Conservation (phyloP, 2,888 invertebrate species). For the Acrobasis repandana region DNA sequence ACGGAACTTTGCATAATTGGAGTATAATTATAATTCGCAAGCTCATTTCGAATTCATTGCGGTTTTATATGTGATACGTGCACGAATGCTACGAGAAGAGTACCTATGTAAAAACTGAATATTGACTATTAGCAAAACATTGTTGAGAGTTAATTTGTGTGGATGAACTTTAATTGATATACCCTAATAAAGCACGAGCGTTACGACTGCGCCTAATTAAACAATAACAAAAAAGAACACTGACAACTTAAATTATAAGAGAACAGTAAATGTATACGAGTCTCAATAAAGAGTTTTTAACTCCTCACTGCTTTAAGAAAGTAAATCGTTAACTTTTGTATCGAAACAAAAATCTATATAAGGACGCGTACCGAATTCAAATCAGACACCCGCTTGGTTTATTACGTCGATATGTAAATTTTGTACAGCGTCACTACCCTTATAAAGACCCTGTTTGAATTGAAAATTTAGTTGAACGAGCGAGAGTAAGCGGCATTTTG, state of each 20-base stretch:
- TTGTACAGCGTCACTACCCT: constrained; percentile 81
- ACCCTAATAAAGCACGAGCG: no score
- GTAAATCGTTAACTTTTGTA: constrained; percentile 35
- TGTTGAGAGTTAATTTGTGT: no score
- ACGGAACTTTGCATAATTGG: constrained; percentile 40
- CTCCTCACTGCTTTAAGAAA: not conserved
- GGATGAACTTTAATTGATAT: no score
- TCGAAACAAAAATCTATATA: constrained; percentile 45
- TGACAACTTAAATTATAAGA: not conserved
- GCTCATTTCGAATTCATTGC: constrained; percentile 29
- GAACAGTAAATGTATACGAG: not conserved
- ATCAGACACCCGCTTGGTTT: constrained; percentile 75
- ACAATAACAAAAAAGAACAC: no score
- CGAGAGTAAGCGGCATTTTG: constrained; percentile 70
- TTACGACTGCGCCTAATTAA: no score
- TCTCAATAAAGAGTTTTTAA: constrained; percentile 1
- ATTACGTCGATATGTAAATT: constrained; percentile 83
- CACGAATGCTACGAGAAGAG: constrained; percentile 8
- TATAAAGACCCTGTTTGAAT: constrained; percentile 82
- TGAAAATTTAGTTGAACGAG: constrained; percentile 80
- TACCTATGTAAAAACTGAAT: not conserved
- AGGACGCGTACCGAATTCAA: constrained; percentile 69
- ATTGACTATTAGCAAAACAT: not conserved
- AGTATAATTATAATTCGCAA: constrained; percentile 10
- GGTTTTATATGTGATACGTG: constrained; percentile 23